A percentile compares a stretch with the other conserved stretches of the same genome.
These are phyloP conservation scores for Tetranychus urticae DNA, from an alignment of 1,140 invertebrate species.

Conservation along the genomic window DNA sequence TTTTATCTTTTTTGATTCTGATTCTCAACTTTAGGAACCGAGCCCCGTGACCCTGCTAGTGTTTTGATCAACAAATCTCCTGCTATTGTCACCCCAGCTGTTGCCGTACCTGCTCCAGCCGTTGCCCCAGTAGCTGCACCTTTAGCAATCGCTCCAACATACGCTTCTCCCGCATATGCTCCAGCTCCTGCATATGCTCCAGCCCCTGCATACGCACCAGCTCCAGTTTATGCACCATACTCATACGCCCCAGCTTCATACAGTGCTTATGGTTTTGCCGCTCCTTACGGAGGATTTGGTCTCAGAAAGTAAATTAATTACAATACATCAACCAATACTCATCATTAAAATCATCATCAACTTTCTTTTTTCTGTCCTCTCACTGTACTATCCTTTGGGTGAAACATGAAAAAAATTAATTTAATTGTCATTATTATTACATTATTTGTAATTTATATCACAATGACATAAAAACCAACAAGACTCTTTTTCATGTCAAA, in stretches of 20 bases:
- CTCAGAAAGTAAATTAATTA: too few relatives aligned
- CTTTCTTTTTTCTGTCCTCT: too few relatives aligned
- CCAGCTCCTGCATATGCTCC: slow-evolving; percentile 2
- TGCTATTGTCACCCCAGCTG: neutral
- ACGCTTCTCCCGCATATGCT: neutral
- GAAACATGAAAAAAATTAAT: too few relatives aligned
- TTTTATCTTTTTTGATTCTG: slow-evolving; percentile 12
- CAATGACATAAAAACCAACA: too few relatives aligned
- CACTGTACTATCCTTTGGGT: too few relatives aligned
- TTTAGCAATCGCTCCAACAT: neutral
- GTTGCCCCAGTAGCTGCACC: neutral
- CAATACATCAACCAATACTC: too few relatives aligned
- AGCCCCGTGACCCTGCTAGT: slow-evolving; percentile 14
- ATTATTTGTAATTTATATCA: too few relatives aligned
- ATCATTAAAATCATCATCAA: too few relatives aligned
- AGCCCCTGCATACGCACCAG: neutral
- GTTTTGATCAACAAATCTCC: slow-evolving; percentile 13
- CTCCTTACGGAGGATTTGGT: too few relatives aligned
- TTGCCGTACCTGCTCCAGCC: neutral
- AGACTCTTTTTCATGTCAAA: too few relatives aligned
- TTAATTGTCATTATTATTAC: too few relatives aligned
- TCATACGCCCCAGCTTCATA: neutral
- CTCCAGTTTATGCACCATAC: neutral
- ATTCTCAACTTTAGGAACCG: slow-evolving; percentile 8
- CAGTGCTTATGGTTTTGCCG: too few relatives aligned